Conservation (phyloP, 2,797 vertebrate genomes). For the Euphonia xanthogaster region DNA sequence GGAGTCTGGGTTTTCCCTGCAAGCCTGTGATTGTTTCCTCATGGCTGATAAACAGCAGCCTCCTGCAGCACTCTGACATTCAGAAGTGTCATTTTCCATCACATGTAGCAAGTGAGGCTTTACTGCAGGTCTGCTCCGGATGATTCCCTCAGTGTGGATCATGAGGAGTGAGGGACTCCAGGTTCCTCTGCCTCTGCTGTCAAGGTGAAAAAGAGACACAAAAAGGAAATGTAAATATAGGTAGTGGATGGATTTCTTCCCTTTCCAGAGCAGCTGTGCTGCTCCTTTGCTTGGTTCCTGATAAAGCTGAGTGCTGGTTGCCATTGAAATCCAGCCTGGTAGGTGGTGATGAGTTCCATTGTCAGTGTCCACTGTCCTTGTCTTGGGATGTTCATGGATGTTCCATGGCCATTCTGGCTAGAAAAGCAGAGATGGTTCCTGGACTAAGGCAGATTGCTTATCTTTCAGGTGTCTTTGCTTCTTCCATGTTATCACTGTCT, state of each 20-base stretch:
- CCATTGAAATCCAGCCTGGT: background rate
- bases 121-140: background rate
- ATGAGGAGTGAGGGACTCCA: background rate
- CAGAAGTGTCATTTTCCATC: background rate
- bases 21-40: conserved; percentile 20
- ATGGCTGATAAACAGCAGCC: conserved; percentile 9
- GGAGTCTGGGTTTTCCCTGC: conserved; percentile 12
- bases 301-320: background rate
- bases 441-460: background rate
- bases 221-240: background rate
- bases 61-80: background rate
- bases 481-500: background rate
- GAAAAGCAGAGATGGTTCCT: background rate
- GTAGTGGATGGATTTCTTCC: background rate
- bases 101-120: background rate
- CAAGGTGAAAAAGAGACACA: background rate
- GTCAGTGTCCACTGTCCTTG: background rate
- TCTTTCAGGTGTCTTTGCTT: background rate
- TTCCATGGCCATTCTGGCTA: background rate
- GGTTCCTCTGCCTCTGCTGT: background rate
- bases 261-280: background rate
- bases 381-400: fast-evolving
- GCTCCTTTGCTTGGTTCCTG: background rate
- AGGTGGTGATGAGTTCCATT: background rate
- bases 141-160: background rate